phyloP scores from a whole-genome alignment of 1,140 invertebrate species.

The Drepana arcuata region DNA sequence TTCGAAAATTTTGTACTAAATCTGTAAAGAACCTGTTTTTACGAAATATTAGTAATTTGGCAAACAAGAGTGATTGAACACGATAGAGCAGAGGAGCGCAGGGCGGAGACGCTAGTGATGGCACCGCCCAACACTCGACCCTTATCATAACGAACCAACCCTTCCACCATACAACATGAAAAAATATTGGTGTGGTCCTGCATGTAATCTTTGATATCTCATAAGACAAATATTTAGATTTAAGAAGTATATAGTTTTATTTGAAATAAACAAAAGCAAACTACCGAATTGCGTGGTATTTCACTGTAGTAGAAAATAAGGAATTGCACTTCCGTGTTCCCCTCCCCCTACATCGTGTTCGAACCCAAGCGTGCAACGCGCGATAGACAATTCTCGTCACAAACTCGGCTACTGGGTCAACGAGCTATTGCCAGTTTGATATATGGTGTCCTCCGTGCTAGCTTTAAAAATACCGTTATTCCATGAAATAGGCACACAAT shows the following conservation, averaged over 20 bases:
- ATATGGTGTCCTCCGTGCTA: too few relatives aligned
- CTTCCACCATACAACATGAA: background rate
- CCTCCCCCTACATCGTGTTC: background rate
- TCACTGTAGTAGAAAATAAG: too few relatives aligned
- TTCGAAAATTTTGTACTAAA: too few relatives aligned
- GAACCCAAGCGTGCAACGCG: constrained; percentile 21
- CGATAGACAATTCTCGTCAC: constrained; percentile 34
- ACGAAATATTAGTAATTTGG: constrained; percentile 17
- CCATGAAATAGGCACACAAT: too few relatives aligned
- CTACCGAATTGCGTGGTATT: too few relatives aligned
- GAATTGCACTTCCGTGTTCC: background rate
- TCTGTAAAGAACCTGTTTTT: too few relatives aligned
- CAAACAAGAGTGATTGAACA: constrained; percentile 20
- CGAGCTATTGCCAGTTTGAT: constrained; percentile 20
- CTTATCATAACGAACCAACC: constrained; percentile 16
- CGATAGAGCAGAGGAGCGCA: constrained; percentile 10
- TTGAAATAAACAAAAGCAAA: too few relatives aligned
- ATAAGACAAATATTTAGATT: too few relatives aligned
- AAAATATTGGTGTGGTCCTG: too few relatives aligned
- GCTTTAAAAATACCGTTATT: too few relatives aligned
- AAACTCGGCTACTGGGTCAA: constrained; percentile 56
- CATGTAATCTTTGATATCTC: too few relatives aligned
- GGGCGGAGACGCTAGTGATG: constrained; percentile 29
- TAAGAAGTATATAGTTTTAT: too few relatives aligned
- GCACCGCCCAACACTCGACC: constrained; percentile 11